Percentiles rank a stretch among this genome's conserved stretches.
Evolutionary conservation across 2,888 invertebrate species (phyloP).

Genomic region (Yponomeuta evonymella): DNA sequence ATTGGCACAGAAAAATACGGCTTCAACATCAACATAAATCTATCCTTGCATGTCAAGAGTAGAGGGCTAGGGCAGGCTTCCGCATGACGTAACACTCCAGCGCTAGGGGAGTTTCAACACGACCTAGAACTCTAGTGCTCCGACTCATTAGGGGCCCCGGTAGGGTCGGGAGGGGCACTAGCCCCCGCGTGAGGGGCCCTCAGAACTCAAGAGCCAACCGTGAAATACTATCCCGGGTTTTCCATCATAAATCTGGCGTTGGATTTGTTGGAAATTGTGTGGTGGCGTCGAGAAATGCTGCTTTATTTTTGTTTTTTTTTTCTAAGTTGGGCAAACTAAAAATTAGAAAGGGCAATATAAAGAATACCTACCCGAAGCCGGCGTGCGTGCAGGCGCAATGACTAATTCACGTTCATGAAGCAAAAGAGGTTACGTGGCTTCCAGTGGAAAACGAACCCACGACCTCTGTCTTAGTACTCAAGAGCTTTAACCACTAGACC

Average conservation of each 20-base stretch:
- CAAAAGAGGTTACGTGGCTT: too few relatives aligned
- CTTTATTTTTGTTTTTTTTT: too few relatives aligned
- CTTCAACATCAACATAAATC: not conserved
- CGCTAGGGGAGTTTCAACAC: constrained; percentile 60
- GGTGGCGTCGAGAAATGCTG: too few relatives aligned
- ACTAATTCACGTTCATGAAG: too few relatives aligned
- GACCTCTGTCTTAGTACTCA: too few relatives aligned
- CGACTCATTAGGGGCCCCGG: constrained; percentile 70
- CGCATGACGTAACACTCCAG: constrained; percentile 58
- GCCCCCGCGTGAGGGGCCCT: constrained; percentile 59
- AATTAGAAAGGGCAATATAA: too few relatives aligned
- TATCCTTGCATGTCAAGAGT: not conserved
- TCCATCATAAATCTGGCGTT: constrained; percentile 25
- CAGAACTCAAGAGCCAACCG: constrained; percentile 57
- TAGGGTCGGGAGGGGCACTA: constrained; percentile 61
- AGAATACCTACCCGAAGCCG: too few relatives aligned
- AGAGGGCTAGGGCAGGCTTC: constrained; percentile 35
- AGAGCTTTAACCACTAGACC: too few relatives aligned
- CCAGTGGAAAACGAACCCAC: too few relatives aligned
- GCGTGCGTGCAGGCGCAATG: too few relatives aligned
- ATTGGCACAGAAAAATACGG: too few relatives aligned
- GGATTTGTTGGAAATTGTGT: not conserved
- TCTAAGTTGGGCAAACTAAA: too few relatives aligned
- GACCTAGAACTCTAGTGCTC: constrained; percentile 75
- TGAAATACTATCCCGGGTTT: constrained; percentile 33